These are phyloP conservation scores for Acanthochromis polyacanthus DNA, from an alignment of 2,113 vertebrate genomes.

Conservation along the genomic window DNA sequence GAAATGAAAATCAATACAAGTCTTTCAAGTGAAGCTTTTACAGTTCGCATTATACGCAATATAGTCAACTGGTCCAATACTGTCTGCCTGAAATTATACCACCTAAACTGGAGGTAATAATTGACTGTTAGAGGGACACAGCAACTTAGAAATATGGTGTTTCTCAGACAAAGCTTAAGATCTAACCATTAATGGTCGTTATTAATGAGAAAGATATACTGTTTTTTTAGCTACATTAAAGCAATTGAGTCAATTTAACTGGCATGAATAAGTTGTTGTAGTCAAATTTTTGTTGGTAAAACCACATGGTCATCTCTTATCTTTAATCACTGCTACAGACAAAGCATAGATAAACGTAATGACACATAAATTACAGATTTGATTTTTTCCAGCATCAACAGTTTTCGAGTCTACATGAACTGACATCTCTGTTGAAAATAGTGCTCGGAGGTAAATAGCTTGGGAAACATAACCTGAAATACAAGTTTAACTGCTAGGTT, in stretches of 20 bases:
- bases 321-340: not conserved
- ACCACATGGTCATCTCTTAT: not conserved
- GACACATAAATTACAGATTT: not conserved
- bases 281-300: not conserved
- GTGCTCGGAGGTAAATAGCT: not conserved
- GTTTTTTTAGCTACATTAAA: too few relatives aligned
- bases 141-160: not conserved
- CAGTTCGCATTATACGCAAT: not conserved
- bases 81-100: not conserved
- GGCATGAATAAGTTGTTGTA: not conserved
- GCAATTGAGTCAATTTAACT: too few relatives aligned
- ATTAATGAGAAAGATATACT: too few relatives aligned
- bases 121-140: not conserved
- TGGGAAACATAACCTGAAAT: constrained; percentile 6
- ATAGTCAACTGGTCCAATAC: not conserved
- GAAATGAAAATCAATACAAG: constrained; percentile 23
- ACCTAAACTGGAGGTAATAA: not conserved
- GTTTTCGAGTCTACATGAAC: too few relatives aligned
- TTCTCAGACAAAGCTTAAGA: too few relatives aligned
- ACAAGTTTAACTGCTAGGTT: not conserved
- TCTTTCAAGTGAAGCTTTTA: not conserved
- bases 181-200: too few relatives aligned
- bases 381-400: too few relatives aligned
- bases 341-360: not conserved
- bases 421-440: not conserved